phyloP scores from a whole-genome alignment of 2,888 invertebrate species.

The Atethmia centrago region DNA sequence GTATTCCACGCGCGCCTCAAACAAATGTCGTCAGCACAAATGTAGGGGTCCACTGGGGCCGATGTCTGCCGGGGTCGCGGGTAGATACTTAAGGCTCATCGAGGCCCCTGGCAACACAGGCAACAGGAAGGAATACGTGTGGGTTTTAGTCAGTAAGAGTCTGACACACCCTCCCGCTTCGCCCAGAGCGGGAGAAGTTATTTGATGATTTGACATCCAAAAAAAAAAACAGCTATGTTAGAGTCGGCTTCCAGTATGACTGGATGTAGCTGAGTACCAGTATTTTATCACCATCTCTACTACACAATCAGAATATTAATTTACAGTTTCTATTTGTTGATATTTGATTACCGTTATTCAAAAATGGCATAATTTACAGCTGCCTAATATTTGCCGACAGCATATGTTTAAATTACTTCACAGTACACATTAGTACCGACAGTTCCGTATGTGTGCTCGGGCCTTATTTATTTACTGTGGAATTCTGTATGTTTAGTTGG shows the following conservation, averaged over 20 bases:
- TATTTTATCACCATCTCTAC: not conserved
- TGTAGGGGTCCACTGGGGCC: too few species aligned
- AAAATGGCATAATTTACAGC: slow-evolving; percentile 27
- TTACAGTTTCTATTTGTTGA: slow-evolving; percentile 2
- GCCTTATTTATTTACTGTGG: slow-evolving; percentile 40
- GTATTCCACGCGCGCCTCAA: too few species aligned
- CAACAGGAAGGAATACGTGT: too few species aligned
- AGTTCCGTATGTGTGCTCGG: slow-evolving; percentile 39
- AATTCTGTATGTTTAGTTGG: slow-evolving; percentile 13
- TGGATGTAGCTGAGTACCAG: not conserved
- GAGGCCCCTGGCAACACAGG: too few species aligned
- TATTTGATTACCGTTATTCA: slow-evolving; percentile 32
- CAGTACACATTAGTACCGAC: slow-evolving; percentile 34
- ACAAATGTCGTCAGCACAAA: too few species aligned
- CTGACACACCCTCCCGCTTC: too few species aligned
- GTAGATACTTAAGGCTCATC: too few species aligned
- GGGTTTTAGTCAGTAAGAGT: too few species aligned
- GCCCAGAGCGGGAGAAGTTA: too few species aligned
- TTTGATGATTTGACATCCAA: too few species aligned
- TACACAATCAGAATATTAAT: slow-evolving; percentile 1
- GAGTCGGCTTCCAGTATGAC: not conserved
- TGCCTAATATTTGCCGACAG: slow-evolving; percentile 51
- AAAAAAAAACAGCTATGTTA: too few species aligned
- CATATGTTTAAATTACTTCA: slow-evolving; percentile 60
- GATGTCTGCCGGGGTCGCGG: too few species aligned